A percentile compares a stretch with the other conserved stretches of the same genome.
Conservation (phyloP, 2,797 vertebrate species). For the Carapus acus region DNA sequence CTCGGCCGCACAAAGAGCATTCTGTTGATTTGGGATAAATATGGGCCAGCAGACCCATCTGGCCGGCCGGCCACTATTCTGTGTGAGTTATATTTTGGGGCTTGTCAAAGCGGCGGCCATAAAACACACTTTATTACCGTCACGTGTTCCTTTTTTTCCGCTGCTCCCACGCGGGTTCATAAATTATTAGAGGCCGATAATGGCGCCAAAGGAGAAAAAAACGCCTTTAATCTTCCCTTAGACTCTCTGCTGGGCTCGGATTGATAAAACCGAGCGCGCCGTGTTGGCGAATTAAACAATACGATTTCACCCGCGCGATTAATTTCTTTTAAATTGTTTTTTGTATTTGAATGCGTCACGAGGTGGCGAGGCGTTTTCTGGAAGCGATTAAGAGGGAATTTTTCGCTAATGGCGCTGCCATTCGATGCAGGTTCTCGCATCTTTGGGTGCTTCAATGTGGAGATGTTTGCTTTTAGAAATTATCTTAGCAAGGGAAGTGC, state of each 20-base stretch:
- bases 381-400: not conserved
- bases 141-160: slow-evolving; percentile 80
- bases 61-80: slow-evolving; percentile 64
- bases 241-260: slow-evolving; percentile 13
- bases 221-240: slow-evolving; percentile 27
- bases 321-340: not conserved
- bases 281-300: not conserved
- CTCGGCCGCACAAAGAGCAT: slow-evolving; percentile 45
- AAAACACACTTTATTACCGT: slow-evolving; percentile 99
- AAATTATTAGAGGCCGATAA: slow-evolving; percentile 78
- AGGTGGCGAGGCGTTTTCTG: not conserved
- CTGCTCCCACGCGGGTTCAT: slow-evolving; percentile 77
- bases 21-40: slow-evolving; percentile 62
- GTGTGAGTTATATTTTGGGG: slow-evolving; percentile 95
- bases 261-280: not conserved
- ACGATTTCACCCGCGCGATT: not conserved
- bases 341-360: not conserved
- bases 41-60: slow-evolving; percentile 58
- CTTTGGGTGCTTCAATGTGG: not conserved
- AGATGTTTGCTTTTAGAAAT: not conserved
- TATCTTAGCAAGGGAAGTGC: too few relatives aligned
- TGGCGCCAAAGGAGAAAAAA: slow-evolving; percentile 51
- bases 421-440: not conserved
- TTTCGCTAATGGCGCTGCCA: not conserved
- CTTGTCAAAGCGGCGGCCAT: slow-evolving; percentile 91